Percentiles rank a stretch among this genome's conserved stretches.
These are phyloP conservation scores for Hydrophis major DNA, from an alignment of 2,797 vertebrate species.

Conservation along the genomic window DNA sequence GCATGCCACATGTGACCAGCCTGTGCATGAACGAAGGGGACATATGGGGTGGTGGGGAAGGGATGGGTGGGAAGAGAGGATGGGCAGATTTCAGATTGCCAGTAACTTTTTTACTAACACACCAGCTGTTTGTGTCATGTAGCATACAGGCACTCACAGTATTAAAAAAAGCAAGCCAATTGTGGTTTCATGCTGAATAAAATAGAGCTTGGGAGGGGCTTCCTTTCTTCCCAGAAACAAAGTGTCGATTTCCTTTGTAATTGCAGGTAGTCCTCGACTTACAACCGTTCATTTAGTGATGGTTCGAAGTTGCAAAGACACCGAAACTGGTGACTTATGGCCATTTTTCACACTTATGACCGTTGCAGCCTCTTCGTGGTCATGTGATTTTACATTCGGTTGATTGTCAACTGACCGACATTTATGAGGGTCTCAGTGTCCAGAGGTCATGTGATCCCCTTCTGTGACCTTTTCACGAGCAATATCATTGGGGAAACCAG, in stretches of 20 bases:
- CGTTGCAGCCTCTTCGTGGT: background rate
- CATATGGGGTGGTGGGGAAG: background rate
- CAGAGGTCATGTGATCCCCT: background rate
- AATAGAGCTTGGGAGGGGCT: background rate
- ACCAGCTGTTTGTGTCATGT: background rate
- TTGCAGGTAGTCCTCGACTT: background rate
- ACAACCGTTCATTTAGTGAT: background rate
- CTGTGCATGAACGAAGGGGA: constrained; percentile 63
- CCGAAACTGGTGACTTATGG: background rate
- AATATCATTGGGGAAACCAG: background rate
- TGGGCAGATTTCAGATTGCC: constrained; percentile 31
- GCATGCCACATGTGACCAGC: constrained; percentile 67
- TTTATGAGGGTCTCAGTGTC: background rate
- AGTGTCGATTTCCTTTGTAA: background rate
- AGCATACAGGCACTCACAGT: background rate
- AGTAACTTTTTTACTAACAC: constrained; percentile 18
- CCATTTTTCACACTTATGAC: background rate
- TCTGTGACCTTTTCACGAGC: background rate
- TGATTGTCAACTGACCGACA: background rate
- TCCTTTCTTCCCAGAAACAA: background rate
- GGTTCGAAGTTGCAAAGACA: background rate
- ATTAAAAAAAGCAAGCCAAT: constrained; percentile 20
- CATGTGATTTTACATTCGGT: background rate
- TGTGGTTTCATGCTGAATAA: constrained; percentile 7
- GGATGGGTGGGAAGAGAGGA: background rate